Percentiles rank a stretch among this genome's conserved stretches.
Conservation (phyloP, 2,113 vertebrate species). For the Gorilla gorilla region DNA sequence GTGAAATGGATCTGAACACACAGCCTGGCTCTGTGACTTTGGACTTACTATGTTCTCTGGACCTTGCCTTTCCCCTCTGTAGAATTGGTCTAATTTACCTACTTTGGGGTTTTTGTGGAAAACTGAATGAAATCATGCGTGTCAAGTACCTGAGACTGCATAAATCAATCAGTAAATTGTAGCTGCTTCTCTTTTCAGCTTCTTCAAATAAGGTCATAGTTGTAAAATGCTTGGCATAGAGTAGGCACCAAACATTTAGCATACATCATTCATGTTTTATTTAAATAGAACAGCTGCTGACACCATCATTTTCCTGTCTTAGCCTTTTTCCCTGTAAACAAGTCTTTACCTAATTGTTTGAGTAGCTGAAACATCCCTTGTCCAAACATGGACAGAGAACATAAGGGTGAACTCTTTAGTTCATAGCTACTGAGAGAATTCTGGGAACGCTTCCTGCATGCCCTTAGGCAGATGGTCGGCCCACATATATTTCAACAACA, state of each 20-base stretch:
- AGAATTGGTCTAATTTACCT: background rate
- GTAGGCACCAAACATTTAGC: background rate
- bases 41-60: background rate
- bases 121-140: background rate
- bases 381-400: conserved; percentile 52
- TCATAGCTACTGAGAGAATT: conserved; percentile 51
- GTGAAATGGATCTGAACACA: background rate
- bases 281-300: background rate
- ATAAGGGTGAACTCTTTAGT: conserved; percentile 25
- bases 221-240: background rate
- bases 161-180: background rate
- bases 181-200: background rate
- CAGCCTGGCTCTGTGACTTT: background rate
- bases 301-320: conserved; percentile 9
- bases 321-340: background rate
- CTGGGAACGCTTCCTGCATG: conserved; percentile 45
- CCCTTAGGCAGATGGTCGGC: conserved; percentile 69
- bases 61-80: background rate
- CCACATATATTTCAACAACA: conserved; percentile 63
- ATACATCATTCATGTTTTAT: background rate
- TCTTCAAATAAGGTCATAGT: background rate
- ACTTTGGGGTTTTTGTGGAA: background rate
- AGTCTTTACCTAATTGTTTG: conserved; percentile 56
- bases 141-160: background rate
- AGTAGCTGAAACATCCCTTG: conserved; percentile 39